These are phyloP conservation scores for Polyodon spathula DNA, from an alignment of 2,113 vertebrate genomes.

Conservation along the genomic window DNA sequence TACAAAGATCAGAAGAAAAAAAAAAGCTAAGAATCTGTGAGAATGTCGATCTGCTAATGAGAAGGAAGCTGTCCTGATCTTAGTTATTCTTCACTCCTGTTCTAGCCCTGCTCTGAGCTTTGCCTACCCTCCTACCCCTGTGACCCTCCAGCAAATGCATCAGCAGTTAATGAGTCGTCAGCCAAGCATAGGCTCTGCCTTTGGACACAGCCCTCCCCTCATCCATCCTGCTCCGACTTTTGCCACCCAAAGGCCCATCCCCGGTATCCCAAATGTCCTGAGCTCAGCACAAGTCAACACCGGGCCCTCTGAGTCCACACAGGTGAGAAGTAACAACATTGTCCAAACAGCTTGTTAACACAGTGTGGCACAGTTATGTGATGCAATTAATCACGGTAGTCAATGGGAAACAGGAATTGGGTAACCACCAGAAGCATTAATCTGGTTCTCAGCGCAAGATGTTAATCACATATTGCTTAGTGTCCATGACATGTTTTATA, in stretches of 20 bases:
- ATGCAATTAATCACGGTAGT: constrained; percentile 54
- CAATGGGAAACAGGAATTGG: constrained; percentile 37
- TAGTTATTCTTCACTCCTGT: not conserved
- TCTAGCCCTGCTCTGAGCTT: constrained; percentile 88
- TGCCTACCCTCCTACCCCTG: constrained; percentile 85
- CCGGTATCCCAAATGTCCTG: constrained; percentile 78
- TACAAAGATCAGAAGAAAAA: no score
- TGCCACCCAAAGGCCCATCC: constrained; percentile 81
- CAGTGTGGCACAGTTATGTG: constrained; percentile 34
- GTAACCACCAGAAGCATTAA: constrained; percentile 23
- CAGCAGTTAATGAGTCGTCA: constrained; percentile 89
- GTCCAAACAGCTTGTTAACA: constrained; percentile 38
- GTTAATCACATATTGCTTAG: constrained; percentile 38
- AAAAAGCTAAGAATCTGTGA: no score
- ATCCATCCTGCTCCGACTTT: constrained; percentile 91
- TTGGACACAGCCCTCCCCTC: constrained; percentile 93
- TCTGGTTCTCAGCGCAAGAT: constrained; percentile 53
- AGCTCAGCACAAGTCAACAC: constrained; percentile 75
- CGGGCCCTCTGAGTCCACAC: constrained; percentile 75
- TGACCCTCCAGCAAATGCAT: constrained; percentile 87
- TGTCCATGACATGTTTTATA: constrained; percentile 31
- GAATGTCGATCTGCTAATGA: no score
- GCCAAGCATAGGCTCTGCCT: constrained; percentile 82
- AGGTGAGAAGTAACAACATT: constrained; percentile 65
- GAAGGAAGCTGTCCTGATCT: not conserved